These are phyloP conservation scores for Pipistrellus kuhlii DNA, from an alignment of 2,797 vertebrate species.

Conservation along the genomic window DNA sequence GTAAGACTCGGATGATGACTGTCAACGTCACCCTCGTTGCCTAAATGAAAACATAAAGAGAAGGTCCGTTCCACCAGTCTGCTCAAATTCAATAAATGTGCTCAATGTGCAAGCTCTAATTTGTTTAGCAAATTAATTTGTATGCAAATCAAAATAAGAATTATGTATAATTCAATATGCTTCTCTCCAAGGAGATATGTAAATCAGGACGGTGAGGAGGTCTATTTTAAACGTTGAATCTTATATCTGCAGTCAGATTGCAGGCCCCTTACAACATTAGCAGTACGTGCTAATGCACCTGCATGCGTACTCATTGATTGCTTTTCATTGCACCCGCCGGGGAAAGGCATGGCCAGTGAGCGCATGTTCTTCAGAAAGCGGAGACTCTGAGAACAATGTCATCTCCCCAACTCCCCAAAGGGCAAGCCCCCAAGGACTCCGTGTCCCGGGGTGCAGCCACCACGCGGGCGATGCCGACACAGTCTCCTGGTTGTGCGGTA, in stretches of 20 bases:
- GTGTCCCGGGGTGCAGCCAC: background rate
- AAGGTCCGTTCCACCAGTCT: background rate
- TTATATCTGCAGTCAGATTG: background rate
- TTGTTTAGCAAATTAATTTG: slow-evolving; percentile 43
- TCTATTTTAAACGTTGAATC: slow-evolving; percentile 18
- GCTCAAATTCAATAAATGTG: background rate
- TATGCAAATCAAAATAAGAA: slow-evolving; percentile 25
- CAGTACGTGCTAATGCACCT: background rate
- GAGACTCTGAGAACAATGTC: background rate
- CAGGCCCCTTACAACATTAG: background rate
- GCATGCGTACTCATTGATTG: background rate
- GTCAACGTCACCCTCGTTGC: background rate
- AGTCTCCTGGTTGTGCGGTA: background rate
- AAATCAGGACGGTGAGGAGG: background rate
- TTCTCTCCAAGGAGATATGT: slow-evolving; percentile 16
- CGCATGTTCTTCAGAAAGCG: background rate
- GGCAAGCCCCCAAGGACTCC: background rate
- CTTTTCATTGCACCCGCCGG: background rate
- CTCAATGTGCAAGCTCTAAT: background rate
- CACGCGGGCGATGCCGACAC: background rate
- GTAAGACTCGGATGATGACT: background rate
- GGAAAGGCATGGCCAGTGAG: background rate
- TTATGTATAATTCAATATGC: slow-evolving; percentile 6
- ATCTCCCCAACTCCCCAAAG: background rate
- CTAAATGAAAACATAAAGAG: background rate